Percentiles rank a stretch among this genome's conserved stretches.
Evolutionary conservation across 2,797 vertebrate genomes (phyloP).

Genomic region (Peromyscus aztecus): DNA sequence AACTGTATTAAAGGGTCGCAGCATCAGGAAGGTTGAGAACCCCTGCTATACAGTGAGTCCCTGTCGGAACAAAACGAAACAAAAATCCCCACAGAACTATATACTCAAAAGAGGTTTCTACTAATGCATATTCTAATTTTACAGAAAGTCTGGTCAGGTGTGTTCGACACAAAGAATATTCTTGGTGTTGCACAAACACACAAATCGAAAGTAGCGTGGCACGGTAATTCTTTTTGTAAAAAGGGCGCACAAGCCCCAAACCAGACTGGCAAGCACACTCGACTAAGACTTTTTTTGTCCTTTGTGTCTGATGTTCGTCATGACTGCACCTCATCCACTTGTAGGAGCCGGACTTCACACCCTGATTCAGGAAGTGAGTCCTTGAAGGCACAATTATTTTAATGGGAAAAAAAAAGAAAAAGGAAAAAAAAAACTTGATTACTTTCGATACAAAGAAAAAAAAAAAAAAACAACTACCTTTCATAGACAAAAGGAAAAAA

Average conservation of each 20-base stretch:
- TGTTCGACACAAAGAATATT: not conserved
- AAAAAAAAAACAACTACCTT: not conserved
- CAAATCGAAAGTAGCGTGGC: not conserved
- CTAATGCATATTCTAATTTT: not conserved
- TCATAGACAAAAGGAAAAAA: not conserved
- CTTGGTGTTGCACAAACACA: not conserved
- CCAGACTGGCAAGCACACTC: not conserved
- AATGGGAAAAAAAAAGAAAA: not conserved
- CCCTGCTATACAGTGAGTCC: too few relatives aligned
- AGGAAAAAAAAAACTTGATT: not conserved
- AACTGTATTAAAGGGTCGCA: not conserved
- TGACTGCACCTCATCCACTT: not conserved
- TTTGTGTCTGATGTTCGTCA: not conserved
- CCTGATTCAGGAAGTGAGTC: not conserved
- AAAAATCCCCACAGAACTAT: not conserved
- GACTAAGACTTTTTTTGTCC: too few relatives aligned
- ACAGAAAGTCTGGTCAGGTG: slow-evolving; percentile 29
- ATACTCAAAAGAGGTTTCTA: not conserved
- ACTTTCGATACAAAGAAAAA: not conserved
- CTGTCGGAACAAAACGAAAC: not conserved
- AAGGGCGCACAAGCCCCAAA: not conserved
- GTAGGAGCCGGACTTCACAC: not conserved
- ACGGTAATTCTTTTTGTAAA: not conserved
- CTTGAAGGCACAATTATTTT: not conserved
- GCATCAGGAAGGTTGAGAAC: not conserved